Evolutionary conservation across 2,797 vertebrate genomes (phyloP).

Genomic region (Mormyrops boulengeri): DNA sequence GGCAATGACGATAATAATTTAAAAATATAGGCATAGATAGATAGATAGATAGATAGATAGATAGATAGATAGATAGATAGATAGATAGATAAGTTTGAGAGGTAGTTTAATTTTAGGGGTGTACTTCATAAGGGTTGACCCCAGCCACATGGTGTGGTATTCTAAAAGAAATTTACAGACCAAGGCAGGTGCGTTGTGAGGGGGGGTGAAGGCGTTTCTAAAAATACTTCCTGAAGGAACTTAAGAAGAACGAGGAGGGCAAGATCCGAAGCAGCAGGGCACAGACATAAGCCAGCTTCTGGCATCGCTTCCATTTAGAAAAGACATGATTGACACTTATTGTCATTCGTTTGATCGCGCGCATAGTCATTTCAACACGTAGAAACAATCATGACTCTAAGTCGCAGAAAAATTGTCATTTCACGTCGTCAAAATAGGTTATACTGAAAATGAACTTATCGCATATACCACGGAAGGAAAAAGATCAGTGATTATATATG

Average conservation of each 20-base stretch:
- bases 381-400: not conserved
- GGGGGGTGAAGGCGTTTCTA: conserved; percentile 41
- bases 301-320: not conserved
- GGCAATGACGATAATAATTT: not conserved
- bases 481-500: not conserved
- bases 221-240: conserved; percentile 63
- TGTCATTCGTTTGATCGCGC: not conserved
- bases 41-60: not conserved
- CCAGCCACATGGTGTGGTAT: conserved; percentile 53
- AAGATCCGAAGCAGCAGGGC: not conserved
- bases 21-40: not conserved
- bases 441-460: not conserved
- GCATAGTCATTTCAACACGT: not conserved
- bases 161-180: conserved; percentile 58
- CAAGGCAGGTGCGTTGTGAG: conserved; percentile 64
- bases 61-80: not conserved
- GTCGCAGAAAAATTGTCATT: not conserved
- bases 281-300: not conserved
- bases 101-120: conserved; percentile 55
- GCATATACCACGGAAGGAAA: not conserved
- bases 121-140: conserved; percentile 55
- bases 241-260: conserved; percentile 21
- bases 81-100: not conserved
- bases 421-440: not conserved
- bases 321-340: not conserved